Evolutionary conservation across 2,113 vertebrate genomes (phyloP).

Genomic region (Cebus imitator): DNA sequence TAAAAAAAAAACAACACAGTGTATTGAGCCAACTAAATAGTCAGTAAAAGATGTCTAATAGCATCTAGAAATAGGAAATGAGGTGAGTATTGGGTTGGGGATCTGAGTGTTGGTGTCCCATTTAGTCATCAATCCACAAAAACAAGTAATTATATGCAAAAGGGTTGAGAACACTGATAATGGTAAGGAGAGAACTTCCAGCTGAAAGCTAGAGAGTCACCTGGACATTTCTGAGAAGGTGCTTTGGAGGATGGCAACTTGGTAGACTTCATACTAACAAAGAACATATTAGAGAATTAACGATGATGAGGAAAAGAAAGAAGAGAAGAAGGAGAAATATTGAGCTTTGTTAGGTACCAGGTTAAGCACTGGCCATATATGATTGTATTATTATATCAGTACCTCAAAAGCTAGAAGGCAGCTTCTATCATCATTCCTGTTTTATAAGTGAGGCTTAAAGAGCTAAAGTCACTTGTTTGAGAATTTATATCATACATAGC

Average conservation of each 20-base stretch:
- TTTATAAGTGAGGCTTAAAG: background rate
- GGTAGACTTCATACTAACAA: background rate
- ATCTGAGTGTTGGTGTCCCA: background rate
- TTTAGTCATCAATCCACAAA: background rate
- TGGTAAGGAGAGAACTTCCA: background rate
- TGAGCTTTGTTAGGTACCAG: background rate
- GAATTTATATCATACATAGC: background rate
- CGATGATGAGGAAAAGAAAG: background rate
- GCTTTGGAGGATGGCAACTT: background rate
- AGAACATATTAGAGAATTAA: background rate
- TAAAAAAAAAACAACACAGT: background rate
- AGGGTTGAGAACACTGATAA: background rate
- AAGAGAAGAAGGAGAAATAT: background rate
- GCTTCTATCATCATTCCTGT: background rate
- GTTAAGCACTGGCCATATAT: background rate
- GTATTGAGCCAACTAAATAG: background rate
- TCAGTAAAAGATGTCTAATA: constrained; percentile 5
- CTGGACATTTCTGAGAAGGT: background rate
- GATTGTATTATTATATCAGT: background rate
- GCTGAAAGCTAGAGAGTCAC: background rate
- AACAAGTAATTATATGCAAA: background rate
- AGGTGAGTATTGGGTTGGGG: background rate
- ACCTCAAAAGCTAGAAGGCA: background rate
- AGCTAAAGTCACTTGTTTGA: background rate
- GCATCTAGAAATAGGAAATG: background rate